Evolutionary conservation across 92 coral and sea anemone species (phyloP).

Genomic region (Isaurus tuberculatus): DNA sequence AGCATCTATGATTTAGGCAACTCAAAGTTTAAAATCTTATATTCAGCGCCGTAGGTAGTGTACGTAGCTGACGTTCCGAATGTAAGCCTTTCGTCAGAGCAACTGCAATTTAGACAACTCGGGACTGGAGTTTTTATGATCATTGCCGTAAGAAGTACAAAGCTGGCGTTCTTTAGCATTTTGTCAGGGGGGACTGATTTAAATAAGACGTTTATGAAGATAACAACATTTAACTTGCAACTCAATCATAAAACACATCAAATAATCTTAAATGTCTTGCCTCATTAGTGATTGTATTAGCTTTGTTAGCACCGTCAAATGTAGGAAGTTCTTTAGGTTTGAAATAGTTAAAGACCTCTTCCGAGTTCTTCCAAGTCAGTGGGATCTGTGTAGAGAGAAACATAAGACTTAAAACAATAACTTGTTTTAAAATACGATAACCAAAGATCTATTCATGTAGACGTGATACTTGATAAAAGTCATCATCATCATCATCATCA

Average conservation of each 20-base stretch:
- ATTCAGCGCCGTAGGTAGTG: not conserved
- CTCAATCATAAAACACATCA: not conserved
- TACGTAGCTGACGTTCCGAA: not conserved
- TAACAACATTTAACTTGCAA: not conserved
- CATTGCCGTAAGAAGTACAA: too few relatives aligned
- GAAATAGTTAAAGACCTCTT: conserved; percentile 93
- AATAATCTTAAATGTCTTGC: conserved; percentile 45
- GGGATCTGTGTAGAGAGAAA: conserved; percentile 66
- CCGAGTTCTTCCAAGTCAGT: conserved; percentile 91
- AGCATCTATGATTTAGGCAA: too few relatives aligned
- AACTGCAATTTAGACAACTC: too few relatives aligned
- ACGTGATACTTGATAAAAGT: too few relatives aligned
- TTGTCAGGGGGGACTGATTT: too few relatives aligned
- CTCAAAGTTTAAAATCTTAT: not conserved
- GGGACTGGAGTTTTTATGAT: too few relatives aligned
- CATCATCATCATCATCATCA: too few relatives aligned
- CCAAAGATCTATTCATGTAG: too few relatives aligned
- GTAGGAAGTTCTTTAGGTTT: conserved; percentile 92
- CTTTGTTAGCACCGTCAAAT: conserved; percentile 82
- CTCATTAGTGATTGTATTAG: conserved; percentile 88
- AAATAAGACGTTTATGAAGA: not conserved
- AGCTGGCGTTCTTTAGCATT: too few relatives aligned
- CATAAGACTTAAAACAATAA: not conserved
- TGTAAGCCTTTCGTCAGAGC: too few relatives aligned
- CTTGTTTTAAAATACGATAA: too few relatives aligned